Evolutionary conservation across 2,797 vertebrate species (phyloP).

Genomic region (Pelochelys cantorii): DNA sequence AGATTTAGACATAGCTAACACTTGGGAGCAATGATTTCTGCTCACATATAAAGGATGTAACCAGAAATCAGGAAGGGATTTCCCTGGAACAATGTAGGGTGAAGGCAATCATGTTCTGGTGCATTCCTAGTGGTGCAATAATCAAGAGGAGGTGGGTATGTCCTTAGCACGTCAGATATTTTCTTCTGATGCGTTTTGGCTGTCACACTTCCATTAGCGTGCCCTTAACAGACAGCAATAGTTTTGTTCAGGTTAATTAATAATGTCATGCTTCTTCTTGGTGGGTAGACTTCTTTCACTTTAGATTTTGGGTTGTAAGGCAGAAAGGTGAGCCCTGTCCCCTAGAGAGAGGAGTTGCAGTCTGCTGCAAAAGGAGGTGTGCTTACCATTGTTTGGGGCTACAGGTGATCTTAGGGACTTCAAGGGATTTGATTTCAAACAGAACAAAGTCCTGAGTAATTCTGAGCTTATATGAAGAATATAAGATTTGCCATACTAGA

Average conservation of each 20-base stretch:
- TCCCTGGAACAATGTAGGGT: background rate
- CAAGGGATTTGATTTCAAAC: background rate
- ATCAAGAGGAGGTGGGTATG: background rate
- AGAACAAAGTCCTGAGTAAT: background rate
- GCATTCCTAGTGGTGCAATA: background rate
- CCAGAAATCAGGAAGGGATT: background rate
- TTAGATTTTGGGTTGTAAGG: background rate
- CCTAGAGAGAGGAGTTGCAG: background rate
- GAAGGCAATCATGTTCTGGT: background rate
- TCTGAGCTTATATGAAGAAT: background rate
- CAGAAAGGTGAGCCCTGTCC: background rate
- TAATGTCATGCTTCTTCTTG: background rate
- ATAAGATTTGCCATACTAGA: background rate
- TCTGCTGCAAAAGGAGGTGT: background rate
- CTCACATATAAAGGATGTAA: rapidly evolving
- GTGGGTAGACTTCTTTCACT: background rate
- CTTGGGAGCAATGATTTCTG: background rate
- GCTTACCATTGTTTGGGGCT: background rate
- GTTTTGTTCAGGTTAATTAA: background rate
- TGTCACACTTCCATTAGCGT: background rate
- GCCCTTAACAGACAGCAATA: background rate
- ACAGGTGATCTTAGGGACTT: background rate
- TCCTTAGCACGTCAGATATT: rapidly evolving
- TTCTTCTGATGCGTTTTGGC: background rate
- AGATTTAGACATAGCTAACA: background rate